Conservation (phyloP, 2,797 vertebrate species). For the Anguilla obscura region DNA sequence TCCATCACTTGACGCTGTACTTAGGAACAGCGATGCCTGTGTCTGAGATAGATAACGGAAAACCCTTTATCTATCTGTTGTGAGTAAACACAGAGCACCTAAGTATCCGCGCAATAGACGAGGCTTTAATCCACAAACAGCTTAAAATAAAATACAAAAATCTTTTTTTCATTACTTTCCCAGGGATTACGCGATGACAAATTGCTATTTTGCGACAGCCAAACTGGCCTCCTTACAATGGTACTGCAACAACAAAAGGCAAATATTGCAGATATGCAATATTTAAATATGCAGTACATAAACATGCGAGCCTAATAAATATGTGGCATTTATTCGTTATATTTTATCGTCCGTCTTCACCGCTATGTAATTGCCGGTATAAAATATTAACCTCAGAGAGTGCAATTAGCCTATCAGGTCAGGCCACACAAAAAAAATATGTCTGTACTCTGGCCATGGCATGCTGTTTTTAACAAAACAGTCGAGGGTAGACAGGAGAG, state of each 20-base stretch:
- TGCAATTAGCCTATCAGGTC: conserved; percentile 37
- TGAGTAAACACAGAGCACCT: conserved; percentile 8
- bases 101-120: conserved; percentile 32
- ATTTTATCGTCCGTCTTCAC: neutral
- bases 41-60: neutral
- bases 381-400: conserved; percentile 33
- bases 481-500: conserved; percentile 74
- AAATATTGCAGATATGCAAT: conserved; percentile 11
- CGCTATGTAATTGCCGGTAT: neutral
- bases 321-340: neutral
- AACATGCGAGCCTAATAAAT: conserved; percentile 13
- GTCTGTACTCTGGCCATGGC: neutral
- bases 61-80: conserved; percentile 6
- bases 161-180: conserved; percentile 32
- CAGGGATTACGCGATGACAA: neutral
- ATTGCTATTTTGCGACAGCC: conserved; percentile 12
- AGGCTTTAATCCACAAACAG: conserved; percentile 37
- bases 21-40: neutral
- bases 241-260: neutral
- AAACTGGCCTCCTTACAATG: neutral
- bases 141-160: conserved; percentile 32
- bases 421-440: conserved; percentile 9
- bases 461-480: conserved; percentile 73
- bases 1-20: neutral
- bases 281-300: neutral